phyloP scores from a whole-genome alignment of 2,113 vertebrate species.

The Albula goreensis region DNA sequence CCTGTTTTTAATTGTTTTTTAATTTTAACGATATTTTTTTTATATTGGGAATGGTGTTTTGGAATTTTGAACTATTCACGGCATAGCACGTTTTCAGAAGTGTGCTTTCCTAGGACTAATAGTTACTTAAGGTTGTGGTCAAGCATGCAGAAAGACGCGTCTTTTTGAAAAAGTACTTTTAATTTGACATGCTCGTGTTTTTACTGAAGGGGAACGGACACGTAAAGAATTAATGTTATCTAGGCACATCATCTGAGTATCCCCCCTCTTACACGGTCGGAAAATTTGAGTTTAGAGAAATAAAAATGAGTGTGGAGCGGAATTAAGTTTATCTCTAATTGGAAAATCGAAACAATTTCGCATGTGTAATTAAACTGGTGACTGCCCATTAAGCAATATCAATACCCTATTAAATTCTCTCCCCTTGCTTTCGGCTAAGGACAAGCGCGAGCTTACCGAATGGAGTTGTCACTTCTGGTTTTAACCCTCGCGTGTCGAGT shows the following conservation, averaged over 20 bases:
- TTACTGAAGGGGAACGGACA: neutral
- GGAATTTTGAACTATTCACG: neutral
- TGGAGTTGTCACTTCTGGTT: slow-evolving; percentile 65
- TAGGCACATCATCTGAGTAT: neutral
- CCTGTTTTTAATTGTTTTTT: neutral
- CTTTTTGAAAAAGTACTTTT: neutral
- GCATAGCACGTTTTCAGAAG: neutral
- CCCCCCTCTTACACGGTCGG: neutral
- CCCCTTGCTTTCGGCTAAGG: neutral
- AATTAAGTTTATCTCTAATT: slow-evolving; percentile 5
- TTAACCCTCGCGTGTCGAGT: slow-evolving; percentile 66
- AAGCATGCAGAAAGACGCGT: neutral
- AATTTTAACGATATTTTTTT: neutral
- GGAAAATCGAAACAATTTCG: neutral
- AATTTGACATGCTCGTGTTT: neutral
- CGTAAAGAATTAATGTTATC: neutral
- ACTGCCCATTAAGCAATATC: slow-evolving; percentile 5
- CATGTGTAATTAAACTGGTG: slow-evolving; percentile 3
- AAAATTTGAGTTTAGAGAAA: neutral
- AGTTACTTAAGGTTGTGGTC: neutral
- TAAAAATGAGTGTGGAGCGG: neutral
- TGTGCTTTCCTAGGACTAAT: too few species aligned
- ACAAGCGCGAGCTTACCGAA: slow-evolving; percentile 20
- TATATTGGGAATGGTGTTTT: neutral
- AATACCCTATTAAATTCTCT: neutral